phyloP scores from a whole-genome alignment of 2,113 vertebrate genomes.

The Thomomys bottae region DNA sequence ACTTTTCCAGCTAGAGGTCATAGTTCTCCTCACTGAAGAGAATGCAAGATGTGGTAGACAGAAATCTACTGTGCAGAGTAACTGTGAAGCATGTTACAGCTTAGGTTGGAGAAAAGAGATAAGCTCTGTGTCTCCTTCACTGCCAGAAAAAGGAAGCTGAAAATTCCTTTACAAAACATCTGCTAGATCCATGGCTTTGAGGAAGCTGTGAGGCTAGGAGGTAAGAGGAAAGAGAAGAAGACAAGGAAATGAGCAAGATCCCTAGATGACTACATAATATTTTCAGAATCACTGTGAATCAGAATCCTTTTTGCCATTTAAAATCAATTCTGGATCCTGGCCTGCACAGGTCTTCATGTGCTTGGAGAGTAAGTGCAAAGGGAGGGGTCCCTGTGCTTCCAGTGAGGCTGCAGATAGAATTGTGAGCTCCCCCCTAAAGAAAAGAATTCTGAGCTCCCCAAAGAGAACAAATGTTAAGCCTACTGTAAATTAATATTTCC shows the following conservation, averaged over 20 bases:
- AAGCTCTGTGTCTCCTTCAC: neutral
- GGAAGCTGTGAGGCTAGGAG: neutral
- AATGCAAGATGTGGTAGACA: neutral
- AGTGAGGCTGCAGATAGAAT: neutral
- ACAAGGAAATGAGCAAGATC: neutral
- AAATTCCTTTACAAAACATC: neutral
- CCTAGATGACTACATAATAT: neutral
- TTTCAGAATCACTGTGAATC: neutral
- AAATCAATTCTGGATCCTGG: neutral
- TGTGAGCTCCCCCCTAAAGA: neutral
- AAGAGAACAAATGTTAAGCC: neutral
- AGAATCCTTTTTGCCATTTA: neutral
- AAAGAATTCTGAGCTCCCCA: neutral
- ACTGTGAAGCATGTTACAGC: neutral
- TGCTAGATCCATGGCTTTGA: neutral
- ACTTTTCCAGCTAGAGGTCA: neutral
- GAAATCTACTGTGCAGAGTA: neutral
- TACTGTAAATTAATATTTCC: neutral
- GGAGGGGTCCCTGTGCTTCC: neutral
- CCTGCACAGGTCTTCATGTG: neutral
- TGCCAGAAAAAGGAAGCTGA: neutral
- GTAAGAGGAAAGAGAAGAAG: neutral
- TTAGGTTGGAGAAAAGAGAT: neutral
- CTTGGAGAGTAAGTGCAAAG: neutral
- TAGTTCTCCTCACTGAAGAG: neutral